phyloP scores from a whole-genome alignment of 2,797 vertebrate genomes.

The Enteromius thamalakanensis region DNA sequence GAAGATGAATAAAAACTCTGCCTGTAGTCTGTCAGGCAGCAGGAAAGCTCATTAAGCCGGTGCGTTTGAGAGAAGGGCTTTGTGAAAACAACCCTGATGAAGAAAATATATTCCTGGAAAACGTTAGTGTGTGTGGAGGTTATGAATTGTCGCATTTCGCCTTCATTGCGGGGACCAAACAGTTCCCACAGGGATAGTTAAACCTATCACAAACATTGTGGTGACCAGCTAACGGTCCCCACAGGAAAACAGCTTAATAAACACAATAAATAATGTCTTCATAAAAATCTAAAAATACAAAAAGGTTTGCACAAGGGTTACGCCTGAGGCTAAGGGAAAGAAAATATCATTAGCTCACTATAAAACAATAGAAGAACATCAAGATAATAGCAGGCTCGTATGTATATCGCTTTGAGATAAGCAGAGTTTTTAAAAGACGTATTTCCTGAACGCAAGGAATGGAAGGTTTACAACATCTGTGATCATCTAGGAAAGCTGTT shows the following conservation, averaged over 20 bases:
- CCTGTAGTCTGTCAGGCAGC: constrained; percentile 21
- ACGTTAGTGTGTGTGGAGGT: background rate
- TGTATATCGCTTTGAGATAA: constrained; percentile 15
- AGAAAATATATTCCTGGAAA: constrained; percentile 7
- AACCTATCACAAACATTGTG: background rate
- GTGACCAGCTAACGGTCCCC: background rate
- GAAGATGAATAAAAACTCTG: constrained; percentile 29
- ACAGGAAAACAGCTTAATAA: background rate
- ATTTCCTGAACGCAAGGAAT: background rate
- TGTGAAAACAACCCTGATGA: constrained; percentile 31
- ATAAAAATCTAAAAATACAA: constrained; percentile 23
- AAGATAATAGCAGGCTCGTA: constrained; percentile 3
- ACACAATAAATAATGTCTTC: constrained; percentile 21
- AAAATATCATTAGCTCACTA: constrained; percentile 14
- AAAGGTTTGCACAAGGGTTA: background rate
- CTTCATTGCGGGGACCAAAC: constrained; percentile 6
- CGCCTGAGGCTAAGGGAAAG: background rate
- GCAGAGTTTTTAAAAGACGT: constrained; percentile 10
- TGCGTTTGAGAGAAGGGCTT: constrained; percentile 16
- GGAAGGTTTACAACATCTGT: constrained; percentile 5
- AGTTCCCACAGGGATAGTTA: constrained; percentile 11
- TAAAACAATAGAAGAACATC: background rate
- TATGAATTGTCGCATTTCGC: constrained; percentile 21
- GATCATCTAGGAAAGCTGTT: constrained; percentile 26
- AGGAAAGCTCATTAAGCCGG: constrained; percentile 42